A percentile compares a stretch with the other conserved stretches of the same genome.
phyloP scores from a whole-genome alignment of 2,888 invertebrate species.

The Hedychridium roseum region DNA sequence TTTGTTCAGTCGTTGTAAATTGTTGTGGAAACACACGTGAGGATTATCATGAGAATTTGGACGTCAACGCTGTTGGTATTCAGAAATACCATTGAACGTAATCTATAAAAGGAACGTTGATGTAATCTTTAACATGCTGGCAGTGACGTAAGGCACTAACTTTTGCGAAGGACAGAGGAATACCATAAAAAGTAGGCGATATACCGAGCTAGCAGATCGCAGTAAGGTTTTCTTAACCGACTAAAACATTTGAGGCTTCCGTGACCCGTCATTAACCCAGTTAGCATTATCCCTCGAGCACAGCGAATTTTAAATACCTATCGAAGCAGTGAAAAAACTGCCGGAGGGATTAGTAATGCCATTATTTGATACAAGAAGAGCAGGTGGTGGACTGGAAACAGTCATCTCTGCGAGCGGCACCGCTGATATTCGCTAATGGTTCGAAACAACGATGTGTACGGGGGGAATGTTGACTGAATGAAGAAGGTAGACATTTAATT shows the following conservation, averaged over 20 bases:
- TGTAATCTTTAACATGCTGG: conserved; percentile 37
- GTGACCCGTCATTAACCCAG: conserved; percentile 49
- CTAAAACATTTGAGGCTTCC: conserved; percentile 45
- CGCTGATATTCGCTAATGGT: conserved; percentile 26
- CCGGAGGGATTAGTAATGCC: no score
- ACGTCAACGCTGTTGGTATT: no score
- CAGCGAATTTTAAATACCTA: no score
- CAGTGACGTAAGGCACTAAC: conserved; percentile 32
- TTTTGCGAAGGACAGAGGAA: conserved; percentile 26
- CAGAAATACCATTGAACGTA: no score
- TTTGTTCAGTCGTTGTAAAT: no score
- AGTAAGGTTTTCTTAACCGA: conserved; percentile 15
- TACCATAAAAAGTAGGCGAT: conserved; percentile 14
- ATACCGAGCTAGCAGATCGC: conserved; percentile 6
- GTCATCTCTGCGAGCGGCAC: no score
- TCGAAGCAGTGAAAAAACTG: no score
- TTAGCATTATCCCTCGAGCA: conserved; percentile 34
- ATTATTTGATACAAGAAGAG: no score
- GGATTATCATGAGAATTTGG: no score
- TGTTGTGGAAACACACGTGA: neutral
- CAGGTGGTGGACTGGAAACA: no score
- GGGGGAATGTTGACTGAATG: conserved; percentile 29
- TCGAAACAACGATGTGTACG: conserved; percentile 20
- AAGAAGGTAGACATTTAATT: conserved; percentile 42
- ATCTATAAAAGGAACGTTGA: no score